Evolutionary conservation across 1,140 invertebrate species (phyloP), one percentile per base, ranked within the genome.

Genomic region (Trichoplusia ni): DNA sequence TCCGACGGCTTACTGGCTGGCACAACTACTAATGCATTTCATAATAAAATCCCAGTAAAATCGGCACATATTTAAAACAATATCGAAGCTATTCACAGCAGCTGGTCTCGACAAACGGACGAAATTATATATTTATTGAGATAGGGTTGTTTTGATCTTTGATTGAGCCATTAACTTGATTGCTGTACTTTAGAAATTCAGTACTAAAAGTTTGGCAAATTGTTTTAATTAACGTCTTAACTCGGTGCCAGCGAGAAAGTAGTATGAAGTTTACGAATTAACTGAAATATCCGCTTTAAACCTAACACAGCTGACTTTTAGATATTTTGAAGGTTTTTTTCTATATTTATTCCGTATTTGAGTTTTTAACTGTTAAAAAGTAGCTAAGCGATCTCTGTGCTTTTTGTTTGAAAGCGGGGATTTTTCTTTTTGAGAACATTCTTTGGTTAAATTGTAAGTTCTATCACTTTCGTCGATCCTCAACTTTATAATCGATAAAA

Each of bases 181-280:
- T 86, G 79, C 81, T 64, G 79, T 84, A 79, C 82, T 89, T 84
- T 75, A 81, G 81, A 82, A 89, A 86, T 84, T 85, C 79, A 85
- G 81, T 84, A 86, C 74, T 82, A 80, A 88, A 89, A 89, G 81
- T 89, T 86, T 71, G 65, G 75, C 75, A 80, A 87, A 87, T 78
- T 82, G 83, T 84, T 85, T 89, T 84, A 87, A 87, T 87, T 84
- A 89, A 84, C 82, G 79, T 85, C 79, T 82, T 79, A 82, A 82
- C 82, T 86, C 76, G 74, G 68, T 73, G 77, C 74, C 75, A 72
- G 73, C 72, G 75, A 79, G 74, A 71, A 71, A 81, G 77, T 82
- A 82, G 72, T 85, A 82, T 81, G 78, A 84, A 86, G 84, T 85
- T 89, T 84, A 82, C 80, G 79, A 86, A 84, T 86, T 83, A 86